Evolutionary conservation across 2,888 invertebrate genomes (phyloP).

Genomic region (Agrotis puta): DNA sequence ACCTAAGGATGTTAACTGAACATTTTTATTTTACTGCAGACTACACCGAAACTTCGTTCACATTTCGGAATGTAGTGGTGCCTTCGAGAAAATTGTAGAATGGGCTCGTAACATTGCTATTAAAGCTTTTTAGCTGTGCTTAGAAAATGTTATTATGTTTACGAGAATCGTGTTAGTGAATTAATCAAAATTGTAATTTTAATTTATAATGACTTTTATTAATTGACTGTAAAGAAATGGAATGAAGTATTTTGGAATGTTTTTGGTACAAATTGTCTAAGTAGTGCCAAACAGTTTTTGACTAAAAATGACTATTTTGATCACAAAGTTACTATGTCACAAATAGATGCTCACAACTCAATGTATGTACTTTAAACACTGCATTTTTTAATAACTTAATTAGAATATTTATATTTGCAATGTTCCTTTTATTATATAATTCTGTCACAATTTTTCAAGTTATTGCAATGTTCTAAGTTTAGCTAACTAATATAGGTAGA

Average conservation of each 20-base stretch:
- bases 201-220: constrained; percentile 29
- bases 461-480: constrained; percentile 28
- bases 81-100: too few relatives aligned
- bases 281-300: constrained; percentile 57
- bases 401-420: constrained; percentile 34
- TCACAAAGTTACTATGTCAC: constrained; percentile 50
- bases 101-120: not conserved
- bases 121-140: constrained; percentile 58
- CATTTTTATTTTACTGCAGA: too few relatives aligned
- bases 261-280: constrained; percentile 41
- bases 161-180: constrained; percentile 20
- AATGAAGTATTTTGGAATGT: constrained; percentile 46
- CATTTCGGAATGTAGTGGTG: too few relatives aligned
- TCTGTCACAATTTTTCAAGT: constrained; percentile 33
- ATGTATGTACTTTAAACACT: constrained; percentile 4
- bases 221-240: constrained; percentile 31
- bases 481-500: constrained; percentile 13
- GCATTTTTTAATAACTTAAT: constrained; percentile 5
- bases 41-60: too few relatives aligned
- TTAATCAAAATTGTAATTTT: constrained; percentile 29
- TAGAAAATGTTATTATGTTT: constrained; percentile 49
- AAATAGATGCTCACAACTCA: constrained; percentile 37
- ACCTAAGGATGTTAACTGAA: too few relatives aligned
- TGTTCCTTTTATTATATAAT: constrained; percentile 41
- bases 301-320: constrained; percentile 15